These are phyloP conservation scores for Acestrorhynchus altus DNA, from an alignment of 2,797 vertebrate species.

Conservation along the genomic window DNA sequence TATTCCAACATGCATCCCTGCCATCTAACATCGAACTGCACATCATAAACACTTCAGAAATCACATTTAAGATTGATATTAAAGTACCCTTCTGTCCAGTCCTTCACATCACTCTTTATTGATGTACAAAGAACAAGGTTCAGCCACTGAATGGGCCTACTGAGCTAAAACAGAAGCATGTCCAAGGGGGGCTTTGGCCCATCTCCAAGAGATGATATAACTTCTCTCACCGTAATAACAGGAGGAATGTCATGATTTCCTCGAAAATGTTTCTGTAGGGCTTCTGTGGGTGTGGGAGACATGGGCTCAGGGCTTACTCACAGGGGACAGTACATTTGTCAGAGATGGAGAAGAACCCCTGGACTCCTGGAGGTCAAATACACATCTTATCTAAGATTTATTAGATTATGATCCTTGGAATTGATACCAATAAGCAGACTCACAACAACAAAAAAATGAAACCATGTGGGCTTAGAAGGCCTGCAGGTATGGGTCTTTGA, in stretches of 20 bases:
- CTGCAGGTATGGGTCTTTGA: background rate
- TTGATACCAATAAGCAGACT: background rate
- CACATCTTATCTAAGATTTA: conserved; percentile 3
- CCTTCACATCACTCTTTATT: background rate
- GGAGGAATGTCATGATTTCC: conserved; percentile 78
- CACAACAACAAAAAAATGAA: background rate
- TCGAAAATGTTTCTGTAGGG: conserved; percentile 73
- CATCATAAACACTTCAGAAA: background rate
- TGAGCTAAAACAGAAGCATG: conserved; percentile 42
- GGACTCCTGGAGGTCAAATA: conserved; percentile 2
- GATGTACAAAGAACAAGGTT: background rate
- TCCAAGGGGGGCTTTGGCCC: conserved; percentile 39
- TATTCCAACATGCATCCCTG: background rate
- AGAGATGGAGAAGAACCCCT: background rate
- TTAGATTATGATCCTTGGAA: background rate
- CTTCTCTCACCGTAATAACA: conserved; percentile 70
- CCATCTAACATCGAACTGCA: background rate
- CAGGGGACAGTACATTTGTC: background rate
- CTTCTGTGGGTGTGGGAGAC: conserved; percentile 43
- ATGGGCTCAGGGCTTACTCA: background rate
- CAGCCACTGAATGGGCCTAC: background rate
- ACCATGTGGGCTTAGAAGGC: background rate
- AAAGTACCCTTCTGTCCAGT: background rate
- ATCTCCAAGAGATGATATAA: conserved; percentile 66
- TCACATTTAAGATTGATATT: background rate